Base-by-base conservation (phyloP, 2,797 vertebrate genomes). In the Centroberyx gerrardi region DNA sequence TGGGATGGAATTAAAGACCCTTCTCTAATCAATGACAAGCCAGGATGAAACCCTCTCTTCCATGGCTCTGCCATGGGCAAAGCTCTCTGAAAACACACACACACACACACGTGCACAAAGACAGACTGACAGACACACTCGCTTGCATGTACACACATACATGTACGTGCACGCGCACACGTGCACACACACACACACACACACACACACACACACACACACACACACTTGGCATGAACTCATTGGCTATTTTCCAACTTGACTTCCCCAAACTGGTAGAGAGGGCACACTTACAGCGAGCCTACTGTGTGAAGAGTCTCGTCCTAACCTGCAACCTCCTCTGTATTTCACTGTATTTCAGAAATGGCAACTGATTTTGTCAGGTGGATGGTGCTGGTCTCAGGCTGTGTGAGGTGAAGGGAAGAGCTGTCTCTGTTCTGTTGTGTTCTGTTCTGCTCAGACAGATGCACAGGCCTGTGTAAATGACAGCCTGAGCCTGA, bases 1-100 rank as follows among this genome's bases (percentile, higher is more conserved):
- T 97, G 96, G 96, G 95, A 97, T 96, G 96, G 97, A 99, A 99
- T 99, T 99, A 99, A 98, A 97, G 97, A 97, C 96, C 96, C 96
- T 97, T 96, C 97, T 98, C 97, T 99, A 98, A 99, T 99, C 98
- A 99, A 97, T 98, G 97, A 98, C 97, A 98, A 99, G 96, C 96
- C 96, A 97, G 96, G 96, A 96, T 95, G 94, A 95, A 95, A 95
- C 89, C 91, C 93, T 94, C 88, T 94, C 93, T 94, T 95, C 91
- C 83, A 86, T 91, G 85, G 87, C 86, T 90, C 90, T 78, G 92
- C 92, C 87, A 94, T 92, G 93, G 95, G 92, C 89, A 93, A 91
- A 77, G 72, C 65, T 48, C 83, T 80, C 80, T 77, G 82, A 89
- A 87, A 73, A 75, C 22, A 76, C 66, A 74, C 73, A 73, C 61